Evolutionary conservation across 2,888 invertebrate species (phyloP).

Genomic region (Hesperia comma): DNA sequence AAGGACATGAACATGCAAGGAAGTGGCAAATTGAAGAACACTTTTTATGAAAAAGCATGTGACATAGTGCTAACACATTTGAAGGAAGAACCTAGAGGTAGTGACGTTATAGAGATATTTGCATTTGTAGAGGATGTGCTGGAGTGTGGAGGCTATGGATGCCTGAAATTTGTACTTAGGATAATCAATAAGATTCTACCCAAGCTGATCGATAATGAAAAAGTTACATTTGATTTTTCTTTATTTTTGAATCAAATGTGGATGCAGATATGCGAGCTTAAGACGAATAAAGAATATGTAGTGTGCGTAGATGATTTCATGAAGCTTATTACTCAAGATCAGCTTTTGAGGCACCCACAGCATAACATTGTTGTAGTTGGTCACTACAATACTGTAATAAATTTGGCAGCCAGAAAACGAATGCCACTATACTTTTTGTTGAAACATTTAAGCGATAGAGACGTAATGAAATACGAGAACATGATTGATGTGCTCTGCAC

Average conservation of each 20-base stretch:
- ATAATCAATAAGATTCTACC: constrained; percentile 62
- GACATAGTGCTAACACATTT: constrained; percentile 57
- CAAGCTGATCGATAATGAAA: constrained; percentile 46
- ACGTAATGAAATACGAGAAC: constrained; percentile 53
- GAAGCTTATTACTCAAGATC: constrained; percentile 62
- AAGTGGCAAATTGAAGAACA: constrained; percentile 63
- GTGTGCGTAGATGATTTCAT: constrained; percentile 71
- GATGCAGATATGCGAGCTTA: constrained; percentile 76
- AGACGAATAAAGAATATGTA: constrained; percentile 71
- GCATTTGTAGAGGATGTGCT: constrained; percentile 61
- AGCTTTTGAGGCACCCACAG: constrained; percentile 52
- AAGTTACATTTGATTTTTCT: constrained; percentile 54
- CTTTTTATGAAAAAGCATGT: constrained; percentile 67
- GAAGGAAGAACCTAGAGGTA: constrained; percentile 41
- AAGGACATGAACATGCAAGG: constrained; percentile 52
- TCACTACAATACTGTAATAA: constrained; percentile 69
- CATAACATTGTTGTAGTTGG: constrained; percentile 62
- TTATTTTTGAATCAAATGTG: constrained; percentile 66
- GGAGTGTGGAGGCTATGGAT: constrained; percentile 78
- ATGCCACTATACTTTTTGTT: constrained; percentile 64
- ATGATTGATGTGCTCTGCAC: constrained; percentile 71
- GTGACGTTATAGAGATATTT: constrained; percentile 49
- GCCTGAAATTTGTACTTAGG: constrained; percentile 69
- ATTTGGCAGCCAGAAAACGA: constrained; percentile 63
- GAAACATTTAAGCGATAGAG: constrained; percentile 51